Percentiles rank a stretch among this genome's conserved stretches.
phyloP scores from a whole-genome alignment of 2,888 invertebrate genomes.

The Tubulanus polymorphus region DNA sequence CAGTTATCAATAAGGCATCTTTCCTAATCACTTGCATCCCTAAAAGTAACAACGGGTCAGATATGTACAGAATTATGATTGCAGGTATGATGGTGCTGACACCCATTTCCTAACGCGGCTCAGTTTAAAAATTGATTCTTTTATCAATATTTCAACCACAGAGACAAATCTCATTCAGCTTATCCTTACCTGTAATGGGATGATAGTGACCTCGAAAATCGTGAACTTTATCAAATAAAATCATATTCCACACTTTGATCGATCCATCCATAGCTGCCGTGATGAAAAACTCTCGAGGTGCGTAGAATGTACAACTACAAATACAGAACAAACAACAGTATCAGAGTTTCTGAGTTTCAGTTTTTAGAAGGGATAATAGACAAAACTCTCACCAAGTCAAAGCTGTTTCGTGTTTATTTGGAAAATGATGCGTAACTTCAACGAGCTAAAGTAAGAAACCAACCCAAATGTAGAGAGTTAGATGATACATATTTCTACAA shows the following conservation, averaged over 20 bases:
- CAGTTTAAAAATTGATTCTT: no score
- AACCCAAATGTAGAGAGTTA: neutral
- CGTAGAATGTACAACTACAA: slow-evolving; percentile 32
- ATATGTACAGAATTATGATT: neutral
- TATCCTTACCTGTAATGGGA: slow-evolving; percentile 30
- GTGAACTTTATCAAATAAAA: slow-evolving; percentile 30
- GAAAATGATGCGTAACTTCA: slow-evolving; percentile 25
- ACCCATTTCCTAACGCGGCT: no score
- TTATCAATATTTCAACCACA: no score
- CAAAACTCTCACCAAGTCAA: slow-evolving; percentile 27
- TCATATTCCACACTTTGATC: slow-evolving; percentile 34
- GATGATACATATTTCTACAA: no score
- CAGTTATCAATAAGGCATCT: slow-evolving; percentile 37
- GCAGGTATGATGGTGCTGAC: no score
- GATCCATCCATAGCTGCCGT: slow-evolving; percentile 35
- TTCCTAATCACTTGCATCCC: slow-evolving; percentile 28
- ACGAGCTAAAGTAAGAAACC: slow-evolving; percentile 24
- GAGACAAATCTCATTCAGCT: no score
- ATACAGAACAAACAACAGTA: neutral
- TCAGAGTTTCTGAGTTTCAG: neutral
- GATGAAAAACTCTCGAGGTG: slow-evolving; percentile 29
- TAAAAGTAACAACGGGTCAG: slow-evolving; percentile 13
- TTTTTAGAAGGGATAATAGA: neutral
- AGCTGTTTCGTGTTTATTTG: slow-evolving; percentile 30
- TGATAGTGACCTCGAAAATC: slow-evolving; percentile 29